Evolutionary conservation across 2,888 invertebrate genomes (phyloP), one percentile per base, ranked within the genome.

Genomic region (Pammene fasciana): DNA sequence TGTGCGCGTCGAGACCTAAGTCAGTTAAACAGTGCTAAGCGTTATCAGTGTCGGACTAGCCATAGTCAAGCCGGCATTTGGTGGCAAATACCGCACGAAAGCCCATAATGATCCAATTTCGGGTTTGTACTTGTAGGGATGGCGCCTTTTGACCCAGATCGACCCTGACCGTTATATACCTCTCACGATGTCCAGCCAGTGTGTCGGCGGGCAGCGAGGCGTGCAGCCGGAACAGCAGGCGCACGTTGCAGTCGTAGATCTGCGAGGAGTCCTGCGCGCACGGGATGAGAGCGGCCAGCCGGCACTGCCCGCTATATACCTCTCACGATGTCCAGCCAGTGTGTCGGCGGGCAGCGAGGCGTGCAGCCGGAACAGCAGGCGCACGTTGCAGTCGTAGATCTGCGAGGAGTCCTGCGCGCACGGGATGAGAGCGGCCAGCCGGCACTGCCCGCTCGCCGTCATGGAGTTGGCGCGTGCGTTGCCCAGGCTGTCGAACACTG

Each of bases 361-460:
- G 89, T 99, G 99, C 72, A 99, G 94, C 77, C 97, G 96, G 92
- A 99, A 99, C 86, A 99, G 94, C 75, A 99, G 96, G 80, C 99
- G 98, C 71, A 99, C 99, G 79, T 97, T 96, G 85, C 97, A 97
- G 93, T 99, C 99, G 88, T 99, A 99, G 41, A 99, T 94, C 82
- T 97, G 97, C 77, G 98, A 98, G 0, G 99, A 97, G 88, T 99
- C 99, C 89, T 99, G 90, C 75, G 98, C 97, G 82, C 97, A 97
- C 16, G 97, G 97, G 74, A 99, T 98, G 65, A 99, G 93, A 0
- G 99, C 99, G 8, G 99, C 98, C 66, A 99, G 93, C 50, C 99
- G 95, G 85, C 99, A 99, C 88, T 99, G 99, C 0, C 99, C 99
- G 72, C 97, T 96, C 72, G 96, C 96, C 0, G 99, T 99, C 98